These are phyloP conservation scores for Himalopsyche tibetana DNA, from an alignment of 2,888 invertebrate species.

Conservation along the genomic window DNA sequence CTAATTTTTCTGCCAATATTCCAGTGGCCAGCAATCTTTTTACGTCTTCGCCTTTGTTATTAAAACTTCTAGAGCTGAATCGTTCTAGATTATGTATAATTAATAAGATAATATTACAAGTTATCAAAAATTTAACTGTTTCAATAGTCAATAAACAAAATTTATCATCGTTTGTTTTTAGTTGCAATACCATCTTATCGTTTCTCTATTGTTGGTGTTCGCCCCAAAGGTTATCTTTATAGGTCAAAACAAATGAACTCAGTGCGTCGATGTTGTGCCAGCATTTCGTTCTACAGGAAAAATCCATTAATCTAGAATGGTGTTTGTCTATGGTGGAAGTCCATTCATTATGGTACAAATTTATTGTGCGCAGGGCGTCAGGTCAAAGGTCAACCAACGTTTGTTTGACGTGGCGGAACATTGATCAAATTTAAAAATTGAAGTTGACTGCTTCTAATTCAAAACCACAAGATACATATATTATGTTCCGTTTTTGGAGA, in stretches of 20 bases:
- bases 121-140: too few relatives aligned
- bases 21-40: too few relatives aligned
- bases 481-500: too few relatives aligned
- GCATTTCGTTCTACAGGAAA: not conserved
- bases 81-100: too few relatives aligned
- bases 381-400: not conserved
- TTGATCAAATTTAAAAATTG: not conserved
- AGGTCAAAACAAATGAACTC: conserved; percentile 7
- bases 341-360: not conserved
- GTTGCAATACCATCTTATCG: not conserved
- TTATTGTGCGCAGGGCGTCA: not conserved
- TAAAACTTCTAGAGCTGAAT: too few relatives aligned
- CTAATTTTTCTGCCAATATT: too few relatives aligned
- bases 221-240: not conserved
- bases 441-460: too few relatives aligned
- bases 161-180: too few relatives aligned
- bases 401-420: not conserved
- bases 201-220: not conserved
- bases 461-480: too few relatives aligned
- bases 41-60: too few relatives aligned
- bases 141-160: too few relatives aligned
- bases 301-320: not conserved
- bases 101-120: too few relatives aligned
- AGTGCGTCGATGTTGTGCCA: not conserved
- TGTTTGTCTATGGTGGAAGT: not conserved